Evolutionary conservation across 2,113 vertebrate species (phyloP).

Genomic region (Pithys albifrons): DNA sequence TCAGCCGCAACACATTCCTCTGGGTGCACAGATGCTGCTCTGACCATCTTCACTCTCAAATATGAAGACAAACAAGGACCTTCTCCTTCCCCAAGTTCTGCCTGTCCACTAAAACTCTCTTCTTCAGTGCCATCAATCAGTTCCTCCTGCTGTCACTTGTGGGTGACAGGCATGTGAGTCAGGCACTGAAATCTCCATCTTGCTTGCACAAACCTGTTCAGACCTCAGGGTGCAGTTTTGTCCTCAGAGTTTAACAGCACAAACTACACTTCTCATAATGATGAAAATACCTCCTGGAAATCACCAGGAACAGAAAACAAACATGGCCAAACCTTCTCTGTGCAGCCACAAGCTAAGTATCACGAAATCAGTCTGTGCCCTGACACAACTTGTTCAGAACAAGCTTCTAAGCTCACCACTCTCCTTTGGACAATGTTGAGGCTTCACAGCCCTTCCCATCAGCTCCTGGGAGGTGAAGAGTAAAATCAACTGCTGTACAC

Average conservation of each 20-base stretch:
- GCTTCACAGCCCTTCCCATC: not conserved
- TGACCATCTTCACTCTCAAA: not conserved
- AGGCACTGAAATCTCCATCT: not conserved
- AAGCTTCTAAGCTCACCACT: not conserved
- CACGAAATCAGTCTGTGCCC: accelerated
- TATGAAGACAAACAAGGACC: not conserved
- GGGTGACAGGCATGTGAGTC: not conserved
- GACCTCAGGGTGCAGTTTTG: not conserved
- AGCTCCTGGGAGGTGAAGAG: not conserved
- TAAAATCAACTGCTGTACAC: not conserved
- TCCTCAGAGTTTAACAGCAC: not conserved
- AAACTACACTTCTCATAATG: not conserved
- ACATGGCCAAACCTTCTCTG: not conserved
- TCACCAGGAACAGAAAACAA: not conserved
- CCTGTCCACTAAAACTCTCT: not conserved
- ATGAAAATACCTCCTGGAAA: not conserved
- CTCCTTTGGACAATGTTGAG: not conserved
- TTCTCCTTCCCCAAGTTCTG: not conserved
- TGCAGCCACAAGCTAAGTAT: not conserved
- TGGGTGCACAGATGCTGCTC: not conserved
- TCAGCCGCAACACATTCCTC: not conserved
- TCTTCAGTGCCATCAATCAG: not conserved
- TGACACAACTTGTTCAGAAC: not conserved
- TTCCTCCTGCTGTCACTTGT: not conserved
- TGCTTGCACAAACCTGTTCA: not conserved